These are phyloP conservation scores for Chaetorhynchus papuensis DNA, from an alignment of 2,113 vertebrate genomes.

Conservation along the genomic window DNA sequence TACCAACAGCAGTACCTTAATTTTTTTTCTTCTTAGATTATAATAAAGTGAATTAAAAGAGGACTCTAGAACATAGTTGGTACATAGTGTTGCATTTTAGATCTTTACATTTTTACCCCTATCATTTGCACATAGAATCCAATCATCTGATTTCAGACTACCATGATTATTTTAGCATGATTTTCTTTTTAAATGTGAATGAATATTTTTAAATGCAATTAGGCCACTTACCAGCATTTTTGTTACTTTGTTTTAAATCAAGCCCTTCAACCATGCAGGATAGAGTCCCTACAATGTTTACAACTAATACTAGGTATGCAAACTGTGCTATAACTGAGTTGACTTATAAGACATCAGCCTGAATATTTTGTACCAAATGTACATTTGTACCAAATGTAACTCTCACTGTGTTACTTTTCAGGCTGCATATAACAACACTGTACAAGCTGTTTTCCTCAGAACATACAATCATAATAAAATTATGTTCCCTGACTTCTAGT, in stretches of 20 bases:
- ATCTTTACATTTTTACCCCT: neutral
- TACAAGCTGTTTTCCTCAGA: neutral
- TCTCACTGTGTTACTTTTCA: neutral
- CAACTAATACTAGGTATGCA: neutral
- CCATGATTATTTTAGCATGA: neutral
- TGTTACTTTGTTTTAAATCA: neutral
- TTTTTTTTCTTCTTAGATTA: constrained; percentile 39
- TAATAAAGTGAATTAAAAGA: constrained; percentile 43
- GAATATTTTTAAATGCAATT: neutral
- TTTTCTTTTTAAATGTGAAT: neutral
- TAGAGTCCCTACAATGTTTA: neutral
- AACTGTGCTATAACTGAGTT: neutral
- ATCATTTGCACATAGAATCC: neutral
- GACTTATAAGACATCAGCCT: neutral
- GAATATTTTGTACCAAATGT: neutral
- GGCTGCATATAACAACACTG: neutral
- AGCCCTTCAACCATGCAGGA: neutral
- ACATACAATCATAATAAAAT: neutral
- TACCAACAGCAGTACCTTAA: constrained; percentile 52
- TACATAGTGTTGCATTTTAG: neutral
- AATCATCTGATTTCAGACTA: neutral
- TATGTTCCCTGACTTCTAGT: neutral
- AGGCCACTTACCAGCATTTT: neutral
- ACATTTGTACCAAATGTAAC: neutral
- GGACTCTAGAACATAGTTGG: neutral